phyloP scores from a whole-genome alignment of 2,888 invertebrate species.

The Lasioglossum malachurum region DNA sequence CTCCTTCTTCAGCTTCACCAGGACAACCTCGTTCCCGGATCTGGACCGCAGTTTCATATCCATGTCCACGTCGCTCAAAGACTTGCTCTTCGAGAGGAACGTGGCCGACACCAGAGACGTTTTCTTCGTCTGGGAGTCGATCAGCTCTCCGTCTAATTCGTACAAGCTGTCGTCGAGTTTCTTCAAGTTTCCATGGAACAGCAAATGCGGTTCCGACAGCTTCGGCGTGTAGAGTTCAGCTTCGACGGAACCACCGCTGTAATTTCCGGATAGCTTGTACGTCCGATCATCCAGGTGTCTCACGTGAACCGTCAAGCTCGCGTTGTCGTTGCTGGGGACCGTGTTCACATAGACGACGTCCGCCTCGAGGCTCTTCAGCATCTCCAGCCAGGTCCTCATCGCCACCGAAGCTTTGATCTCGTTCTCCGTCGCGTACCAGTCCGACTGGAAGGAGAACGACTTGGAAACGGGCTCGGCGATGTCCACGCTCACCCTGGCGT shows the following conservation, averaged over 20 bases:
- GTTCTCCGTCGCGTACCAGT: conserved; percentile 80
- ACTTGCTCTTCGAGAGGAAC: conserved; percentile 47
- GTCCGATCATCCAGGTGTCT: conserved; percentile 69
- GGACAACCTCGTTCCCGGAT: conserved; percentile 22
- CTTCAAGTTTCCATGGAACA: conserved; percentile 74
- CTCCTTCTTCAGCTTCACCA: conserved; percentile 68
- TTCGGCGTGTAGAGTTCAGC: conserved; percentile 71
- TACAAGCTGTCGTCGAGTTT: conserved; percentile 58
- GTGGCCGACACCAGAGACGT: conserved; percentile 59
- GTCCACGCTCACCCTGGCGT: conserved; percentile 88
- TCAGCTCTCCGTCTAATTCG: conserved; percentile 73
- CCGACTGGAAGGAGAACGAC: conserved; percentile 77
- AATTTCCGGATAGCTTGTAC: conserved; percentile 72
- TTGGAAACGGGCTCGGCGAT: conserved; percentile 84
- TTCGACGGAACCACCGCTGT: conserved; percentile 65
- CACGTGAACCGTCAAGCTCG: conserved; percentile 64
- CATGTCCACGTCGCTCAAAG: conserved; percentile 52
- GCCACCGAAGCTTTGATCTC: conserved; percentile 76
- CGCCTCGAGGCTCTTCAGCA: conserved; percentile 78
- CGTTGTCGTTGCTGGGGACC: conserved; percentile 68
- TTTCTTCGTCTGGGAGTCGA: conserved; percentile 55
- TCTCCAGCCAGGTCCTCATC: conserved; percentile 82
- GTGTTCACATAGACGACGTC: conserved; percentile 75
- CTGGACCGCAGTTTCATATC: conserved; percentile 53
- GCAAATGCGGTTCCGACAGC: conserved; percentile 54